Percentiles rank a stretch among this genome's conserved stretches.
phyloP scores from a whole-genome alignment of 2,797 vertebrate species.

The Morus bassanus region DNA sequence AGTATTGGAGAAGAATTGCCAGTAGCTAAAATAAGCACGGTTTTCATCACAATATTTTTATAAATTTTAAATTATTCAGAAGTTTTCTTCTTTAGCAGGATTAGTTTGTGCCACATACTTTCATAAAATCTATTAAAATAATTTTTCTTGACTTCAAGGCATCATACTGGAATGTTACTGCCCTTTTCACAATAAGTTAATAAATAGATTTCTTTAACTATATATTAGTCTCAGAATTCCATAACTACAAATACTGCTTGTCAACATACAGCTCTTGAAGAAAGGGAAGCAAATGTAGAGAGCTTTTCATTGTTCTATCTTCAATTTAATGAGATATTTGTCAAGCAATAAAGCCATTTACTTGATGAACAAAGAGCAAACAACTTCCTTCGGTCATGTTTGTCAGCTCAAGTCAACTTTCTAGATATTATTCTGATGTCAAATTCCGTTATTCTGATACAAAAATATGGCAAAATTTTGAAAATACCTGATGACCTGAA shows the following conservation, averaged over 20 bases:
- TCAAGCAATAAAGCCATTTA: not conserved
- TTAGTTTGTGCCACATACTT: not conserved
- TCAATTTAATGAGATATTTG: not conserved
- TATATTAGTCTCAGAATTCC: not conserved
- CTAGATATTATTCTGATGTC: not conserved
- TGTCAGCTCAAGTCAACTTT: not conserved
- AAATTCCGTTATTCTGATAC: not conserved
- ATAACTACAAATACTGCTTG: not conserved
- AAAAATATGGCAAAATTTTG: not conserved
- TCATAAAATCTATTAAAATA: not conserved
- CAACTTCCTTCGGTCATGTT: not conserved
- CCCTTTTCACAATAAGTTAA: not conserved
- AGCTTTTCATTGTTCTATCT: not conserved
- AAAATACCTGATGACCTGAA: not conserved
- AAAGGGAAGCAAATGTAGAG: not conserved
- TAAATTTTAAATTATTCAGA: not conserved
- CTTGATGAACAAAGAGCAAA: not conserved
- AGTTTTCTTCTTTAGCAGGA: not conserved
- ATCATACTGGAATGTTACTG: not conserved
- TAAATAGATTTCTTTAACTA: not conserved
- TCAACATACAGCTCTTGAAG: not conserved
- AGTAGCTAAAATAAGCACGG: not conserved
- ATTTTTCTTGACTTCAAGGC: not conserved
- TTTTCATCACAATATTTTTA: not conserved
- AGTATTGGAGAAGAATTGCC: constrained; percentile 26